Percentiles rank a stretch among this genome's conserved stretches.
phyloP scores from a whole-genome alignment of 2,888 invertebrate species.

The Drosophila mayaguana region DNA sequence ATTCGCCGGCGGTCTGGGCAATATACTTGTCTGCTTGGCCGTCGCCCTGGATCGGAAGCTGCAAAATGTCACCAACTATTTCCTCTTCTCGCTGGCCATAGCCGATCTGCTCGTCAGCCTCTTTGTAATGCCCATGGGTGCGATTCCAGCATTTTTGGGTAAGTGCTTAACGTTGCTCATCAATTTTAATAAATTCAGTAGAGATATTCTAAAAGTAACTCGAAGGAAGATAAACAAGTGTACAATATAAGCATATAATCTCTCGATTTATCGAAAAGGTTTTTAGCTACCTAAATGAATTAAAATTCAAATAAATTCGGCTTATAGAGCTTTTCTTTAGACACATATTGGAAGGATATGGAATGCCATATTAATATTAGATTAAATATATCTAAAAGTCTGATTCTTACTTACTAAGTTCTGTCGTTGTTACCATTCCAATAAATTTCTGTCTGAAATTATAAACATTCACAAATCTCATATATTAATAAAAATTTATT shows the following conservation, averaged over 20 bases:
- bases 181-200: too few relatives aligned
- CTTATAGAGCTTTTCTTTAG: too few relatives aligned
- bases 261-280: too few relatives aligned
- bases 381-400: neutral
- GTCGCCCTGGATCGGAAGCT: constrained; percentile 95
- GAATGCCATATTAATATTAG: neutral
- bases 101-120: constrained; percentile 97
- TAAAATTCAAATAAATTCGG: too few relatives aligned
- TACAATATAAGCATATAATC: too few relatives aligned
- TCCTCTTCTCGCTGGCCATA: constrained; percentile 95
- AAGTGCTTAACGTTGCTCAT: constrained; percentile 84
- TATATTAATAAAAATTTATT: neutral
- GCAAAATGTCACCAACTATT: constrained; percentile 98
- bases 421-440: neutral
- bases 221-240: too few relatives aligned
- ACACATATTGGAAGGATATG: too few relatives aligned
- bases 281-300: too few relatives aligned
- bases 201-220: too few relatives aligned
- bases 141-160: constrained; percentile 97
- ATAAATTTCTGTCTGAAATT: neutral
- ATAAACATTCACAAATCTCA: neutral
- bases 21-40: constrained; percentile 96
- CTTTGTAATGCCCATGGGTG: constrained; percentile 98
- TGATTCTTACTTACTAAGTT: neutral
- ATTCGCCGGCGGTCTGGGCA: constrained; percentile 94